These are phyloP conservation scores for Lepilemur ruficaudatus DNA, from an alignment of 2,797 vertebrate species.

Conservation along the genomic window DNA sequence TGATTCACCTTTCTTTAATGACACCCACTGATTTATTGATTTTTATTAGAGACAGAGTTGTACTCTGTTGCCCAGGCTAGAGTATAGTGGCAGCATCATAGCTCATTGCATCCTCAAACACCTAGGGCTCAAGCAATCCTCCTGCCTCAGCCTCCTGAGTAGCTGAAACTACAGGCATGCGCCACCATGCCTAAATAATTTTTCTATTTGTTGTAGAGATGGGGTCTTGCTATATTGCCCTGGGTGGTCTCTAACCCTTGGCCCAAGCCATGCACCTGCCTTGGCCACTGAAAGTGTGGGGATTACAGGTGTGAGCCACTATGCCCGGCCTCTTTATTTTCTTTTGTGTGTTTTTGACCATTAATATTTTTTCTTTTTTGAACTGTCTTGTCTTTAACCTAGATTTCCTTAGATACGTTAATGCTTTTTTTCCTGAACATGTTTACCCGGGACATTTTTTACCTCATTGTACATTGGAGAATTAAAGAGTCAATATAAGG, in stretches of 20 bases:
- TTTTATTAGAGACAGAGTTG: background rate
- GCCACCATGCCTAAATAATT: background rate
- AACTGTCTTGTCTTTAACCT: background rate
- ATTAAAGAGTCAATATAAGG: background rate
- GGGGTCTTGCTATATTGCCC: background rate
- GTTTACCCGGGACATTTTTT: background rate
- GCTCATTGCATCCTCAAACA: background rate
- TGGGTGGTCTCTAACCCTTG: background rate
- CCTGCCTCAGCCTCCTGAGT: background rate
- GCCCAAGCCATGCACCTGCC: background rate
- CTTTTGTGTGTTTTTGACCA: background rate
- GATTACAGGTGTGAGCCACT: background rate
- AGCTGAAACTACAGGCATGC: background rate
- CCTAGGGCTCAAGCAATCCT: background rate
- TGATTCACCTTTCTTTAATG: background rate
- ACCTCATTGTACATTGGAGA: background rate
- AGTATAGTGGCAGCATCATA: background rate
- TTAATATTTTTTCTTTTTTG: background rate
- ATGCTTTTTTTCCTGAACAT: background rate
- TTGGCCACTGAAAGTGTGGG: background rate
- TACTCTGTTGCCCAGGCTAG: background rate
- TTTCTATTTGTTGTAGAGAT: background rate
- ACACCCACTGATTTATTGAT: background rate
- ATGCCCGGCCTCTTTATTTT: background rate
- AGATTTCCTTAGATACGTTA: background rate